These are phyloP conservation scores for Gibbula magus DNA, from an alignment of 2,888 invertebrate species.

Conservation along the genomic window DNA sequence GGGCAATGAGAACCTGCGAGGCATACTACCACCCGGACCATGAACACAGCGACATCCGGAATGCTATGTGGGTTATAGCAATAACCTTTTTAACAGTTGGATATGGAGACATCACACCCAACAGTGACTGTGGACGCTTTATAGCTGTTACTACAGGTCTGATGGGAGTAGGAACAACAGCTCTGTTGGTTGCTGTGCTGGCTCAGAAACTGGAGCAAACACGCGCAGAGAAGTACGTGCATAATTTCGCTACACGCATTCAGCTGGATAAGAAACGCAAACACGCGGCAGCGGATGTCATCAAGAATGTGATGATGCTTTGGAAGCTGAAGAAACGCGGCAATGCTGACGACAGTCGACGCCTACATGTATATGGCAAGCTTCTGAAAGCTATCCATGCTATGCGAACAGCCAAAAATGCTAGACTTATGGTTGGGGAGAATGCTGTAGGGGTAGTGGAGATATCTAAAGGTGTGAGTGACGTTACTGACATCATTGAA, in stretches of 20 bases:
- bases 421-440: slow-evolving; percentile 57
- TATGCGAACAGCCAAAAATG: slow-evolving; percentile 62
- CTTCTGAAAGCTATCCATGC: slow-evolving; percentile 54
- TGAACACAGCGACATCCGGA: slow-evolving; percentile 49
- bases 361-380: slow-evolving; percentile 55
- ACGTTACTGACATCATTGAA: slow-evolving; percentile 53
- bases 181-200: slow-evolving; percentile 64
- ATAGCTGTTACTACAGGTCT: slow-evolving; percentile 62
- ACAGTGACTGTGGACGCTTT: slow-evolving; percentile 62
- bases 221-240: slow-evolving; percentile 66
- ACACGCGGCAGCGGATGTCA: slow-evolving; percentile 64
- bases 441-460: slow-evolving; percentile 61
- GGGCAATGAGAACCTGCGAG: slow-evolving; percentile 65
- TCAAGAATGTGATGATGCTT: slow-evolving; percentile 59
- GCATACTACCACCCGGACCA: slow-evolving; percentile 55
- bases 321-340: slow-evolving; percentile 52
- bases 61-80: slow-evolving; percentile 65
- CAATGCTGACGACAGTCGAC: slow-evolving; percentile 15
- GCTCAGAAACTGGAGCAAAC: slow-evolving; percentile 66
- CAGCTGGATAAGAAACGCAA: slow-evolving; percentile 61
- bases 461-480: slow-evolving; percentile 55
- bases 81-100: slow-evolving; percentile 67
- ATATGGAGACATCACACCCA: slow-evolving; percentile 64
- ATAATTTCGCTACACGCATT: slow-evolving; percentile 62
- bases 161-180: slow-evolving; percentile 65